Conservation (phyloP, 2,888 invertebrate species). For the Acronicta leporina region DNA sequence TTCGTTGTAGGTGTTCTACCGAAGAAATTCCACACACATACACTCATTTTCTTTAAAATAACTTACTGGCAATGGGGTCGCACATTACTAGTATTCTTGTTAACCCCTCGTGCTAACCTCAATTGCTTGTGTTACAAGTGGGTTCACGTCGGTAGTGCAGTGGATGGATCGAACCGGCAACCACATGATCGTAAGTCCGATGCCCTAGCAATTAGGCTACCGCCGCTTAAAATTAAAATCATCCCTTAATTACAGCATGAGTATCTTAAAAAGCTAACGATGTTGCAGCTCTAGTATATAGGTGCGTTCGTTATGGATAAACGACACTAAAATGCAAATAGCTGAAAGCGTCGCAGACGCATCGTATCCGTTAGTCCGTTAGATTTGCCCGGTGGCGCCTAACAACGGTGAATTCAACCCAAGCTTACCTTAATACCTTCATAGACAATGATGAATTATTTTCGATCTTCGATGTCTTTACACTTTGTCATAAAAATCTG, state of each 20-base stretch:
- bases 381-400: constrained; percentile 55
- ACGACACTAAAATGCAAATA: constrained; percentile 61
- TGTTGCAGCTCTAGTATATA: constrained; percentile 32
- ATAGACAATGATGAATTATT: constrained; percentile 30
- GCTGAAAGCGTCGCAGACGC: constrained; percentile 41
- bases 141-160: too few species aligned
- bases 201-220: too few species aligned
- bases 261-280: constrained; percentile 45
- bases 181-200: too few species aligned
- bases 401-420: constrained; percentile 47
- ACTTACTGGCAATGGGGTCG: too few species aligned
- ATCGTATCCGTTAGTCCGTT: constrained; percentile 59
- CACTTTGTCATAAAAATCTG: neutral
- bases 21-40: constrained; percentile 22
- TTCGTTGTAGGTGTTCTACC: too few species aligned
- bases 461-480: constrained; percentile 1
- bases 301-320: constrained; percentile 53
- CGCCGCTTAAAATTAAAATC: too few species aligned
- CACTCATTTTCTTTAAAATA: too few species aligned
- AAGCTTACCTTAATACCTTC: constrained; percentile 19
- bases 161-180: too few species aligned
- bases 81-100: too few species aligned
- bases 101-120: too few species aligned
- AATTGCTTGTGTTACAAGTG: too few species aligned
- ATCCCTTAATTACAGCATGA: constrained; percentile 14